Base-by-base conservation (phyloP, 2,797 vertebrate species). In the Acanthurus leucopareius region DNA sequence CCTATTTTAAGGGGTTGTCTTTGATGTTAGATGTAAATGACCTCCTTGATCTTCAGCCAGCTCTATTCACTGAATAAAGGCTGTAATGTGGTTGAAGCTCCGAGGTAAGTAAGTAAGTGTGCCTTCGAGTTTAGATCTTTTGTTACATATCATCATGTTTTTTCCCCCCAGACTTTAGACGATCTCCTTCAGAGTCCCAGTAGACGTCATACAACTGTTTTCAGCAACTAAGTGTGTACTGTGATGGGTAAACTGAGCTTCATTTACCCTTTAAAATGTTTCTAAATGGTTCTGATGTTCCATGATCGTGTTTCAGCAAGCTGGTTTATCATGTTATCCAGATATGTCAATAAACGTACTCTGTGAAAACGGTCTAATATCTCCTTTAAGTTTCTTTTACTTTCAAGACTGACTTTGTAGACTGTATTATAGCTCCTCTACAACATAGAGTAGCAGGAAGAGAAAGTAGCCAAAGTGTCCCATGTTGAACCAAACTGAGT, bases 401-500 rank as follows among this genome's bases (percentile, higher is more conserved):
- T 48, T 7, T 19, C 10, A 15, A 25, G n/a, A 28, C 54, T 69
- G 19, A 57, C 38, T 40, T 11, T 15, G 7, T 10, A 44, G n/a
- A 60, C 45, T 19, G 13, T 56, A 5, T 44, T 14, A 42, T 45
- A 40, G 10, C 38, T 38, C 15, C 62, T 73, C 47, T 49, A 13
- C 17, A 54, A 40, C 32, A 48, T 3, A 51, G 20, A 53, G 17
- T 15, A 13, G 2, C 11, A 3, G 17, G 5, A 38, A 69, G 6
- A 3, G 2, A 45, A 73, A 58, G n/a, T 2, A 13, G 59, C 19
- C 5, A 57, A n/a, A 51, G 3, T n/a, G 32, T 69, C 32, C 8
- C 45, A 47, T 25, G n/a, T 58, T 75, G 45, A 38, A 53, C 8
- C 17, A 38, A 44, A 68, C 1, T 58, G 9, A 62, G 32, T 83